Evolutionary conservation across 92 coral and sea anemone genomes (phyloP).

Genomic region (Phenganax stokvisi): DNA sequence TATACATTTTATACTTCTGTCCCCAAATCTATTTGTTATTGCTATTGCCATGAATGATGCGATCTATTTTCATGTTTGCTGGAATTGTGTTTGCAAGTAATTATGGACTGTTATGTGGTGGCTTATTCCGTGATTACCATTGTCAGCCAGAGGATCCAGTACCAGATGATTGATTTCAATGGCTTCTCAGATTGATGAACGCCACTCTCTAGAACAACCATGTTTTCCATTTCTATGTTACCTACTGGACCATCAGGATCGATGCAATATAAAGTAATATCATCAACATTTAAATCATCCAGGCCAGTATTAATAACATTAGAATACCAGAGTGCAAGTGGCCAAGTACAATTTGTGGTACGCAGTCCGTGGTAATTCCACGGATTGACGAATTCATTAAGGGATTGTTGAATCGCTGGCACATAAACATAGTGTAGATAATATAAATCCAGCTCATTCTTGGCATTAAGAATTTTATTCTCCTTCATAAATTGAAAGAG

Average conservation of each 20-base stretch:
- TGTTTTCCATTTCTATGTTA: too few species aligned
- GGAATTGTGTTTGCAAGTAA: background rate
- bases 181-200: slow-evolving; percentile 45
- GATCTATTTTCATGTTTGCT: background rate
- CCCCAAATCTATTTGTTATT: too few species aligned
- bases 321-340: too few species aligned
- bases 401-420: slow-evolving; percentile 41
- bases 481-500: slow-evolving; percentile 42
- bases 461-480: slow-evolving; percentile 23
- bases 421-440: slow-evolving; percentile 40
- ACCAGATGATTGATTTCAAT: slow-evolving; percentile 35
- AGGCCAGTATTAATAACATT: too few species aligned
- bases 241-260: too few species aligned
- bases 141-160: slow-evolving; percentile 47
- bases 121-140: slow-evolving; percentile 49
- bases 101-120: slow-evolving; percentile 28
- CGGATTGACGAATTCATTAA: slow-evolving; percentile 33
- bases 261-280: too few species aligned
- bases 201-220: too few species aligned
- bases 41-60: too few species aligned
- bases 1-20: background rate
- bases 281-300: too few species aligned
- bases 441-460: too few species aligned
- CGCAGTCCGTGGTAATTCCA: slow-evolving; percentile 19
- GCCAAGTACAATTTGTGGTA: too few species aligned